Conservation (phyloP, 1,140 invertebrate genomes). For the Megalonaias nervosa region DNA sequence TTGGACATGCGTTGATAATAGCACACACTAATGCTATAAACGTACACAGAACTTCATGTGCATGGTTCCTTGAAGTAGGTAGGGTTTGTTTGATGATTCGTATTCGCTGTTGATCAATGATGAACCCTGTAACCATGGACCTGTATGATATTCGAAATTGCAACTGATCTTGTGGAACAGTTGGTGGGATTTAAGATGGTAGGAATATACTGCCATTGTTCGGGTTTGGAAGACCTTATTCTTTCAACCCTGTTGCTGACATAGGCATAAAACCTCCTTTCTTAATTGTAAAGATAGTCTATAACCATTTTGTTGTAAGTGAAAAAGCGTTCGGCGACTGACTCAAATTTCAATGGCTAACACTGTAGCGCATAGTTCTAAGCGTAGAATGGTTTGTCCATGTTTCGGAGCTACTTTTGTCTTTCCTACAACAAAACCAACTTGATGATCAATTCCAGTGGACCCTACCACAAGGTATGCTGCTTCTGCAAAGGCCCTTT, state of each 20-base stretch:
- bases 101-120: not conserved
- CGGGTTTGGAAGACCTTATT: conserved; percentile 1
- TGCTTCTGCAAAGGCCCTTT: conserved; percentile 26
- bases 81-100: not conserved
- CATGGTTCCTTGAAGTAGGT: conserved; percentile 6
- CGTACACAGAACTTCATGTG: conserved; percentile 44
- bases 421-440: conserved; percentile 22
- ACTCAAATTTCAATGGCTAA: conserved; percentile 21
- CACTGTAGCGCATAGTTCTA: conserved; percentile 40
- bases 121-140: conserved; percentile 17
- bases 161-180: conserved; percentile 7
- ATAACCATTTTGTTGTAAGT: conserved; percentile 36
- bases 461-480: conserved; percentile 14
- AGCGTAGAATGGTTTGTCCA: conserved; percentile 42
- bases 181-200: conserved; percentile 29
- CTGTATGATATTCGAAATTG: not conserved
- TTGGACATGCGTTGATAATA: conserved; percentile 41
- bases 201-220: conserved; percentile 13
- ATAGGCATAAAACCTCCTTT: conserved; percentile 22
- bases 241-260: conserved; percentile 23
- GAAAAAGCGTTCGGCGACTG: conserved; percentile 17
- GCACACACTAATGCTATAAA: conserved; percentile 42
- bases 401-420: conserved; percentile 18
- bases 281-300: conserved; percentile 28
- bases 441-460: not conserved